A percentile compares a stretch with the other conserved stretches of the same genome.
phyloP scores from a whole-genome alignment of 1,140 invertebrate species.

The Drosophila oshimai region DNA sequence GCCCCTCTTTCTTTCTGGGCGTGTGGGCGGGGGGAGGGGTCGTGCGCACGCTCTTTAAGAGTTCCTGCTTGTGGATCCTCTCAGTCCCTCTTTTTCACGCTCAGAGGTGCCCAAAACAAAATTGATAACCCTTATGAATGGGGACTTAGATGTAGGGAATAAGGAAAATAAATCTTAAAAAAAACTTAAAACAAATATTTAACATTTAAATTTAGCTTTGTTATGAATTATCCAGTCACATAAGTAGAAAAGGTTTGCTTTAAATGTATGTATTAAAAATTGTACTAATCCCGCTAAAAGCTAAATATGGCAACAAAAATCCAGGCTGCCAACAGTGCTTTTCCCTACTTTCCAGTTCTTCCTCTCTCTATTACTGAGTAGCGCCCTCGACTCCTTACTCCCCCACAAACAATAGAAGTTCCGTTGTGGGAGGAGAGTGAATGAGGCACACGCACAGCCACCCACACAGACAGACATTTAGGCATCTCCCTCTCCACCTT shows the following conservation, averaged over 20 bases:
- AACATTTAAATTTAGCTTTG: too few relatives aligned
- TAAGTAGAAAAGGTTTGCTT: too few relatives aligned
- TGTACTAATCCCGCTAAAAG: background rate
- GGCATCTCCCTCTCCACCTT: conserved; percentile 18
- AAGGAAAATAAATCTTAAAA: too few relatives aligned
- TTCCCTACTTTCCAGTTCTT: too few relatives aligned
- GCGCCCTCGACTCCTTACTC: conserved; percentile 11
- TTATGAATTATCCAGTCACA: too few relatives aligned
- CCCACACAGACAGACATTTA: conserved; percentile 26
- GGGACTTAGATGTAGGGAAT: background rate
- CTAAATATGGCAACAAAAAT: background rate
- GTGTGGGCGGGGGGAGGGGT: conserved; percentile 4
- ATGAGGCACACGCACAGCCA: conserved; percentile 34
- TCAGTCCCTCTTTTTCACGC: background rate
- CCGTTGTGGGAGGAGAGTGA: conserved; percentile 34
- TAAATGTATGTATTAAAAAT: too few relatives aligned
- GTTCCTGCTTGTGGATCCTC: background rate
- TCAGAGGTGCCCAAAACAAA: background rate
- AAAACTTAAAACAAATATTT: too few relatives aligned
- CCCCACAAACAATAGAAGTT: conserved; percentile 69
- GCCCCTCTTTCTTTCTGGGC: conserved; percentile 20
- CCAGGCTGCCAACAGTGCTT: background rate
- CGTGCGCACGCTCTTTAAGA: conserved; percentile 61
- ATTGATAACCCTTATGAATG: background rate
- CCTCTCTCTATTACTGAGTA: background rate